A percentile compares a stretch with the other conserved stretches of the same genome.
These are phyloP conservation scores for Meriones unguiculatus DNA, from an alignment of 2,113 vertebrate species.

Conservation along the genomic window DNA sequence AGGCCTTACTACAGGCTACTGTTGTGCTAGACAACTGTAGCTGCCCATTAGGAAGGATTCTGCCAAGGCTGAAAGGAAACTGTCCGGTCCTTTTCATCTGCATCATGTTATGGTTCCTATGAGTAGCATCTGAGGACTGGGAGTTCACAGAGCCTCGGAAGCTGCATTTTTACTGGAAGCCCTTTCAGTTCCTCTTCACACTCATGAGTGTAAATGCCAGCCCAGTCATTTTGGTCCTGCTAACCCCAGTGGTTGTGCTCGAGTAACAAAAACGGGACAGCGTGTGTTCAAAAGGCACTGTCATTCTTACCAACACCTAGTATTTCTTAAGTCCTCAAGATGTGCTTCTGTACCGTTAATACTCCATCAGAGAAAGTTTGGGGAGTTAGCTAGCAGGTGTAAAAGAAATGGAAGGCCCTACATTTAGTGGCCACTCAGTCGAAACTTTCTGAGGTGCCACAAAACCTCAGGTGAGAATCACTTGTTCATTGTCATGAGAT, in stretches of 20 bases:
- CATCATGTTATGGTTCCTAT: background rate
- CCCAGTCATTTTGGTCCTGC: background rate
- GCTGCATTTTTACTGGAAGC: constrained; percentile 15
- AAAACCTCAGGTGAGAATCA: constrained; percentile 65
- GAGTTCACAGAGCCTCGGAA: background rate
- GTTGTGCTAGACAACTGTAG: background rate
- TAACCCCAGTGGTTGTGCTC: background rate
- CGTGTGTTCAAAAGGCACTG: constrained; percentile 1
- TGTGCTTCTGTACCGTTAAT: constrained; percentile 52
- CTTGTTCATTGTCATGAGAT: constrained; percentile 69
- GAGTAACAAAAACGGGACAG: background rate
- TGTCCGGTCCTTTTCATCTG: background rate
- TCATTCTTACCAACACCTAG: background rate
- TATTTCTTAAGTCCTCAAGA: constrained; percentile 55
- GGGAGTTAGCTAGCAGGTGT: constrained; percentile 74
- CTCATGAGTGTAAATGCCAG: background rate
- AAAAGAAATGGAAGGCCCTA: constrained; percentile 66
- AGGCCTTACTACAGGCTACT: background rate
- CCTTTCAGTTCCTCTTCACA: background rate
- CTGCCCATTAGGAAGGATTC: constrained; percentile 9
- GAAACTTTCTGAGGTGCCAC: constrained; percentile 69
- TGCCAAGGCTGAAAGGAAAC: constrained; percentile 1
- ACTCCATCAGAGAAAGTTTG: constrained; percentile 72
- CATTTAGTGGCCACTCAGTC: constrained; percentile 72
- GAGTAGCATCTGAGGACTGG: background rate